phyloP scores from a whole-genome alignment of 2,888 invertebrate species.

The Argynnis bischoffii region DNA sequence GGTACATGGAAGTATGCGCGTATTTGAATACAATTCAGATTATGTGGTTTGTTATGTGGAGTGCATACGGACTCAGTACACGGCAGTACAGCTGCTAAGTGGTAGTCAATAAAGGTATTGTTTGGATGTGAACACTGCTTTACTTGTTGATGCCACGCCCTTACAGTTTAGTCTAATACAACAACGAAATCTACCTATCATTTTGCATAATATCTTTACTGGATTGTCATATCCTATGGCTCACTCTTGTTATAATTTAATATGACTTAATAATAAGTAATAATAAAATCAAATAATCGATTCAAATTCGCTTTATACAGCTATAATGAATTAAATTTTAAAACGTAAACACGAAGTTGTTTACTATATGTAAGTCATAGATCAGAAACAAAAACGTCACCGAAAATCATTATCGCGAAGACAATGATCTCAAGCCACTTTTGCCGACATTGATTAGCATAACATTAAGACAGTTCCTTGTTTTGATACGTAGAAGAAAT shows the following conservation, averaged over 20 bases:
- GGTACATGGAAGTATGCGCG: conserved; percentile 41
- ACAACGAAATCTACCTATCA: conserved; percentile 49
- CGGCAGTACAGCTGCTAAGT: conserved; percentile 40
- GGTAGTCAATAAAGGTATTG: conserved; percentile 41
- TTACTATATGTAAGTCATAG: conserved; percentile 28
- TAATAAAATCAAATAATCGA: background rate
- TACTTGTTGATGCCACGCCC: conserved; percentile 44
- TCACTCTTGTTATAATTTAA: conserved; percentile 10
- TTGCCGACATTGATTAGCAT: conserved; percentile 61
- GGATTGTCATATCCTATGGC: conserved; percentile 26
- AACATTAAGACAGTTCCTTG: conserved; percentile 64
- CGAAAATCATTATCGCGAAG: conserved; percentile 62
- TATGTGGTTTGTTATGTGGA: conserved; percentile 38
- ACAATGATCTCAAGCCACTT: conserved; percentile 72
- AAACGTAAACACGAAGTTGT: background rate
- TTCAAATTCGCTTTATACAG: background rate
- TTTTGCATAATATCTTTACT: conserved; percentile 43
- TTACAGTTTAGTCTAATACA: conserved; percentile 57
- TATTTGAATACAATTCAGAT: conserved; percentile 44
- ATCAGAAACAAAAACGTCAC: conserved; percentile 27
- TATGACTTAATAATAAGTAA: conserved; percentile 2
- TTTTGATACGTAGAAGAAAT: conserved; percentile 71
- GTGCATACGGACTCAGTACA: conserved; percentile 28
- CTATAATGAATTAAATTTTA: background rate
- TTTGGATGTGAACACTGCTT: conserved; percentile 43